These are phyloP conservation scores for Leptarthrus brevirostris DNA, from an alignment of 2,888 invertebrate genomes.

Conservation along the genomic window DNA sequence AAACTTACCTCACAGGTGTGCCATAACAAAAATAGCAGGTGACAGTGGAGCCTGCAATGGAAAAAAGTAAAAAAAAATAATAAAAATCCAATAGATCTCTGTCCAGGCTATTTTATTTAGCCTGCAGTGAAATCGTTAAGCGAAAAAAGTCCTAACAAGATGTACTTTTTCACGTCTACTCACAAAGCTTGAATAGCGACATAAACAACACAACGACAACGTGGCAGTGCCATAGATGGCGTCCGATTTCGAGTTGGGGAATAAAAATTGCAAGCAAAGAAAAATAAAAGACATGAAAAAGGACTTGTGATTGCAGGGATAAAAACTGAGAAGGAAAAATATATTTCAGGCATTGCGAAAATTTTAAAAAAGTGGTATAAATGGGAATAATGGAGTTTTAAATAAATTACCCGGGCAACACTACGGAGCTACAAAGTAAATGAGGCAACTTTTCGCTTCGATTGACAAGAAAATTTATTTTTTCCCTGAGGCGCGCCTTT, in stretches of 20 bases:
- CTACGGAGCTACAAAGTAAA: neutral
- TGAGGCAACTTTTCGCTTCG: constrained; percentile 10
- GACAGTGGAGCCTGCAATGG: neutral
- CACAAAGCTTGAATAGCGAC: neutral
- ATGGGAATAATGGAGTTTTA: constrained; percentile 1
- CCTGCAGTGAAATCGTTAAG: neutral
- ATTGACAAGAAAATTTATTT: neutral
- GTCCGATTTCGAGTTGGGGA: neutral
- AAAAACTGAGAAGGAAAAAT: neutral
- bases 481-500: neutral
- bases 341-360: neutral
- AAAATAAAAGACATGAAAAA: neutral
- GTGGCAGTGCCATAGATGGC: neutral
- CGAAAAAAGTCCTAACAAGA: neutral
- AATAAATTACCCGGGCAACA: neutral
- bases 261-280: neutral
- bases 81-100: neutral
- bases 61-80: neutral
- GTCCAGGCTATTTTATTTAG: neutral
- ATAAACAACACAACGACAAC: neutral
- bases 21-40: neutral
- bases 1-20: neutral
- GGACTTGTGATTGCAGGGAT: neutral
- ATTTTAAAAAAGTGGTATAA: constrained; percentile 5
- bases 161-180: neutral